These are phyloP conservation scores for Flexamia atlantica DNA, from an alignment of 2,888 invertebrate species.

Conservation along the genomic window DNA sequence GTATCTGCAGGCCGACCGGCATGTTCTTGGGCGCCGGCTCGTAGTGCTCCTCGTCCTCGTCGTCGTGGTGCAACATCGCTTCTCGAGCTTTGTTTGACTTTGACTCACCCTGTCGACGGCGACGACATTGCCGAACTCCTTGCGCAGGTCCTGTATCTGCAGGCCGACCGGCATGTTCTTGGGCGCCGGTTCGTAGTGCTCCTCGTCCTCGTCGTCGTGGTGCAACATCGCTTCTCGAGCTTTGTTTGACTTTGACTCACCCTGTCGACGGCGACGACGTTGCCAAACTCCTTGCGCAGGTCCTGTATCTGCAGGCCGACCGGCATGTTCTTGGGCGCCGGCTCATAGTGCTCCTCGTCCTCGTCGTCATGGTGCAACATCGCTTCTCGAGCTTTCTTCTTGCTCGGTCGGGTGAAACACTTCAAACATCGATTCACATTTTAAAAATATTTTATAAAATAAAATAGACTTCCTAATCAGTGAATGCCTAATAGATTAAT, in stretches of 20 bases:
- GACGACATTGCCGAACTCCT: constrained; percentile 73
- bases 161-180: constrained; percentile 73
- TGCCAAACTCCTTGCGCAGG: constrained; percentile 72
- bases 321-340: constrained; percentile 70
- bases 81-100: constrained; percentile 62
- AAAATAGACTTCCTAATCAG: no score
- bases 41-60: constrained; percentile 71
- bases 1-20: constrained; percentile 74
- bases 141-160: constrained; percentile 72
- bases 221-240: constrained; percentile 54
- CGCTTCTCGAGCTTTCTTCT: constrained; percentile 56
- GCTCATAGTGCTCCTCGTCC: constrained; percentile 73
- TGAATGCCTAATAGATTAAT: no score
- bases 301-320: constrained; percentile 74
- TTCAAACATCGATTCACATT: constrained; percentile 26
- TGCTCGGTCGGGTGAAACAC: not conserved
- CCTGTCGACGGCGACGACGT: constrained; percentile 72
- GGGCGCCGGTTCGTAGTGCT: constrained; percentile 73
- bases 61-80: not conserved
- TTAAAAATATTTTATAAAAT: no score
- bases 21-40: constrained; percentile 72
- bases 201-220: constrained; percentile 66
- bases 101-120: constrained; percentile 64
- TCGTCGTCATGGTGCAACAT: not conserved
- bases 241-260: no score